phyloP scores from a whole-genome alignment of 2,113 vertebrate genomes.

The Salminus brasiliensis region DNA sequence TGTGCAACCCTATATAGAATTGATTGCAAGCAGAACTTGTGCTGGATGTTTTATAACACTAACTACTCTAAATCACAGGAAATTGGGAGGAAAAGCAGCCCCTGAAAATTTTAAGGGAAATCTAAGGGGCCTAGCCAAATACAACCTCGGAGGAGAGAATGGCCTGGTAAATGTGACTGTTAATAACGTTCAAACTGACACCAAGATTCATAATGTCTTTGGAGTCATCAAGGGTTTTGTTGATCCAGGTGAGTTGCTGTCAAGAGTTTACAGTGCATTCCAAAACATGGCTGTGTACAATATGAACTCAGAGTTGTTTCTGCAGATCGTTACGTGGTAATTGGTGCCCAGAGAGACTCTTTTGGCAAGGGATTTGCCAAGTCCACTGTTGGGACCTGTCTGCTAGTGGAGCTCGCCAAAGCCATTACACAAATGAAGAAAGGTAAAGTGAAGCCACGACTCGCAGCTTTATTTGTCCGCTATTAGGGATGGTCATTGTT shows the following conservation, averaged over 20 bases:
- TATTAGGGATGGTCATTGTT: neutral
- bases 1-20: neutral
- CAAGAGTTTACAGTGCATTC: neutral
- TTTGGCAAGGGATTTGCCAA: constrained; percentile 82
- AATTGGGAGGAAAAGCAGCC: constrained; percentile 65
- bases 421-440: constrained; percentile 77
- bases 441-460: constrained; percentile 69
- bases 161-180: constrained; percentile 76
- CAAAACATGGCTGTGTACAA: neutral
- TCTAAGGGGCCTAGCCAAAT: accelerated
- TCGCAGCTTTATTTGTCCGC: neutral
- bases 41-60: neutral
- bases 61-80: constrained; percentile 61
- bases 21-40: neutral
- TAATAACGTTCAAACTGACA: constrained; percentile 79
- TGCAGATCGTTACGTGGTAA: constrained; percentile 86
- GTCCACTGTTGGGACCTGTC: constrained; percentile 83
- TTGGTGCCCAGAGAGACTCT: constrained; percentile 93
- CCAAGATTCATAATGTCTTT: constrained; percentile 86
- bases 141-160: constrained; percentile 65
- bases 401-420: constrained; percentile 83
- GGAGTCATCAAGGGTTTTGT: constrained; percentile 87
- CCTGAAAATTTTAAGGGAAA: neutral
- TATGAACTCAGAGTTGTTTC: neutral
- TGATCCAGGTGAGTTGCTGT: constrained; percentile 81